phyloP scores from a whole-genome alignment of 2,113 vertebrate genomes.

The Mus pahari region DNA sequence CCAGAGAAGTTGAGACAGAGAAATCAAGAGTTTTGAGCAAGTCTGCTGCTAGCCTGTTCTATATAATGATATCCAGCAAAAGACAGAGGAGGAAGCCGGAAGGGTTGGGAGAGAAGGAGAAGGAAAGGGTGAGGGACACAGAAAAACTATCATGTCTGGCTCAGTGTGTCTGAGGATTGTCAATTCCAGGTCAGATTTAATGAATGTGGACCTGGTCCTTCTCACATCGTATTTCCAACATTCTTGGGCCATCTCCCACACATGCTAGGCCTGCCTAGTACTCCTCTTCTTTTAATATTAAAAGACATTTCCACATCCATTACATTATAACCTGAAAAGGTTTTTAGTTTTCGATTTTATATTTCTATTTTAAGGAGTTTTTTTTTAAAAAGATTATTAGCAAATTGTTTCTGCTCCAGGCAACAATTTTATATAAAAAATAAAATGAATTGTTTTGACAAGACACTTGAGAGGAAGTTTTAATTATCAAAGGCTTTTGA shows the following conservation, averaged over 20 bases:
- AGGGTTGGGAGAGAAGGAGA: neutral
- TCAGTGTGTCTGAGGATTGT: neutral
- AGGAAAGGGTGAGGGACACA: neutral
- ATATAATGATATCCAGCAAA: neutral
- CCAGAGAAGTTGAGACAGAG: neutral
- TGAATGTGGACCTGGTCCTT: neutral
- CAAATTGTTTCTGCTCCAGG: conserved; percentile 2
- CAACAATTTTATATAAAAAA: conserved; percentile 33
- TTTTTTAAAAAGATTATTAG: neutral
- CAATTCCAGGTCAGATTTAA: neutral
- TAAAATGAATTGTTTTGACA: conserved; percentile 52
- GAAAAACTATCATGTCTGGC: neutral
- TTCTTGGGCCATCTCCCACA: neutral
- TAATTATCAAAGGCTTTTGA: conserved; percentile 40
- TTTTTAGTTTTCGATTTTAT: neutral
- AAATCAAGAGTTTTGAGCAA: neutral
- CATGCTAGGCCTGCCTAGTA: neutral
- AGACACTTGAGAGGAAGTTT: conserved; percentile 18
- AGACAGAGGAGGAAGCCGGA: too few relatives aligned
- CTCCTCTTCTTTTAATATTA: conserved; percentile 26
- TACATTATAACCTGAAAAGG: neutral
- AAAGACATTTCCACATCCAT: neutral
- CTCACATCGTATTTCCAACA: neutral
- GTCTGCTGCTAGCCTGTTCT: neutral
- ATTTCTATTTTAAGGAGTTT: neutral